phyloP scores from a whole-genome alignment of 35 echinoderm and acorn worm species.

The Apostichopus parvimensis region DNA sequence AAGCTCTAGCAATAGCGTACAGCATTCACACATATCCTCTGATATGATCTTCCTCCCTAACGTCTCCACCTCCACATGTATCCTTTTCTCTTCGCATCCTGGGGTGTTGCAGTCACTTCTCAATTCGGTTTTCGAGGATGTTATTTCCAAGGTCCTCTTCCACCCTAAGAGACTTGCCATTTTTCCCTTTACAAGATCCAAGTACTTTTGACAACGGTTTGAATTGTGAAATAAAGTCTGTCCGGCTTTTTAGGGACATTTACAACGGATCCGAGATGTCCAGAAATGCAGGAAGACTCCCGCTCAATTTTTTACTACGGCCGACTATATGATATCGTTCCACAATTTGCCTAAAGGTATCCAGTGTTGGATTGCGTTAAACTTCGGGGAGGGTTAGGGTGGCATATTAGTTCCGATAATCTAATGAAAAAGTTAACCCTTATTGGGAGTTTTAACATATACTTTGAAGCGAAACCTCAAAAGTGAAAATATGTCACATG shows the following conservation, averaged over 20 bases:
- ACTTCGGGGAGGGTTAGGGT: neutral
- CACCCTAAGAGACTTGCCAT: constrained; percentile 37
- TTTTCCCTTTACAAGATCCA: neutral
- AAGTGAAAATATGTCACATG: neutral
- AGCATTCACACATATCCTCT: constrained; percentile 61
- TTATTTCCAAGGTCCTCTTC: constrained; percentile 50
- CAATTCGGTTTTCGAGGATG: neutral
- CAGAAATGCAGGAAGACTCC: neutral
- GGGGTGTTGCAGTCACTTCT: constrained; percentile 34
- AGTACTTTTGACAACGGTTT: neutral
- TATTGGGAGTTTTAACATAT: neutral
- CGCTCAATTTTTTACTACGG: neutral
- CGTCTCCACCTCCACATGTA: constrained; percentile 41
- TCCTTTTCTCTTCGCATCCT: constrained; percentile 42
- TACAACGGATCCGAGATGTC: neutral
- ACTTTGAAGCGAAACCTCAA: constrained; percentile 11
- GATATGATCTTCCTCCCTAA: constrained; percentile 28
- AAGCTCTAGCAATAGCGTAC: constrained; percentile 39
- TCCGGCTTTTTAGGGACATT: neutral
- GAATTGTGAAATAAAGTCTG: neutral
- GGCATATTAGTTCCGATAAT: neutral
- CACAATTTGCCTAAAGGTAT: neutral
- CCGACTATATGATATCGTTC: neutral
- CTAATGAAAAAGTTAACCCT: neutral
- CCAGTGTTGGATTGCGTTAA: neutral